Evolutionary conservation across 1,140 invertebrate species (phyloP).

Genomic region (Whitmania pigra): DNA sequence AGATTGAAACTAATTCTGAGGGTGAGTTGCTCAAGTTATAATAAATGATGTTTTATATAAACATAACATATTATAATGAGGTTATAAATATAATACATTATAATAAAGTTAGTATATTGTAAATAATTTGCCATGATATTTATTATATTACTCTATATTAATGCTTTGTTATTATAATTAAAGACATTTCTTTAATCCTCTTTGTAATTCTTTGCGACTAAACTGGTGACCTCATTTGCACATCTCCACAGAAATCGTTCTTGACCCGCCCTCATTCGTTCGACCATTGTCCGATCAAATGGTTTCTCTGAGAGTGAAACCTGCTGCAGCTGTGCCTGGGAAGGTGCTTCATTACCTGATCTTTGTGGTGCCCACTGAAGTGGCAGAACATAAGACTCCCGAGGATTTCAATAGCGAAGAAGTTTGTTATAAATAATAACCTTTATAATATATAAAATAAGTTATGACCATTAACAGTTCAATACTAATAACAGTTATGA

Average conservation of each 20-base stretch:
- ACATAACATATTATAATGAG: too few relatives aligned
- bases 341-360: constrained; percentile 93
- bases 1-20: constrained; percentile 22
- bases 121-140: too few relatives aligned
- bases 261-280: constrained; percentile 86
- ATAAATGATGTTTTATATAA: too few relatives aligned
- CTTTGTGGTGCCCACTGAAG: constrained; percentile 81
- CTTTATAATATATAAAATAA: too few relatives aligned
- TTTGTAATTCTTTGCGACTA: too few relatives aligned
- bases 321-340: constrained; percentile 95
- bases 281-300: constrained; percentile 71
- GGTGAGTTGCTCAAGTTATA: constrained; percentile 8
- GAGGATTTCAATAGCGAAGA: constrained; percentile 79
- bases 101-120: not conserved
- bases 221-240: too few relatives aligned
- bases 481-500: too few relatives aligned
- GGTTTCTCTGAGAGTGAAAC: constrained; percentile 76
- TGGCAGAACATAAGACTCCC: constrained; percentile 59
- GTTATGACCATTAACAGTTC: not conserved
- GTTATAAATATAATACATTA: too few relatives aligned
- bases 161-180: not conserved
- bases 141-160: not conserved
- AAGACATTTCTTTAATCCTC: too few relatives aligned
- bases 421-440: constrained; percentile 36
- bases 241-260: constrained; percentile 66